Conservation (phyloP, 2,797 vertebrate genomes). For the Darevskia nairensis region DNA sequence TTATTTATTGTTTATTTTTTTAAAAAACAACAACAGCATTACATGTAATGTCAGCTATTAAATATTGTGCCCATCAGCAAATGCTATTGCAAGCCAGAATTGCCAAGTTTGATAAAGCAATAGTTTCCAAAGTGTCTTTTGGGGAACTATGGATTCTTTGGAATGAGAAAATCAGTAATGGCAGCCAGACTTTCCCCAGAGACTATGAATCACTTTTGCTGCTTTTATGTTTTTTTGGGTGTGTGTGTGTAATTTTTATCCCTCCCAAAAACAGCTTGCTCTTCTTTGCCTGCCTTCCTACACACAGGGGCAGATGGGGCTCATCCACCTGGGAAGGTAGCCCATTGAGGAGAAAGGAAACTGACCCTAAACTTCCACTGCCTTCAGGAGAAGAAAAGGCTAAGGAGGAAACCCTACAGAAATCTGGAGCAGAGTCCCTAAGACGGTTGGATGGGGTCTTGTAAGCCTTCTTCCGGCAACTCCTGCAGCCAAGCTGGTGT, state of each 20-base stretch:
- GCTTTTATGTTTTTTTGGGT: neutral
- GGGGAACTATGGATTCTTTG: neutral
- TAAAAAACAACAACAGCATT: neutral
- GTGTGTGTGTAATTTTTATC: neutral
- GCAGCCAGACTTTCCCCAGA: neutral
- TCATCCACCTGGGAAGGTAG: no score
- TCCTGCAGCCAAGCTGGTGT: no score
- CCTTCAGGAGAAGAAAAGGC: no score
- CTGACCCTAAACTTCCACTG: no score
- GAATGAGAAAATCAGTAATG: neutral
- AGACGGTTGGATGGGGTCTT: no score
- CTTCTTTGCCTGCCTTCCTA: neutral
- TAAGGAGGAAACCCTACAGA: no score
- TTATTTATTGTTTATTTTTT: no score
- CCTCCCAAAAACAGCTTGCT: neutral
- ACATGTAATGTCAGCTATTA: neutral
- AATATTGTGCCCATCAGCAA: neutral
- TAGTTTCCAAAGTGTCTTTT: neutral
- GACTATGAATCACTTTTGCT: neutral
- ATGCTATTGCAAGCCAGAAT: neutral
- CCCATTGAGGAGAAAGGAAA: no score
- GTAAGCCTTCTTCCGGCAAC: no score
- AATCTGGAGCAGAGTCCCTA: no score
- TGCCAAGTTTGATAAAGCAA: neutral
- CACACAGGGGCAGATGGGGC: no score